phyloP scores from a whole-genome alignment of 2,797 vertebrate species.

The Dendrocincla tyrannina region DNA sequence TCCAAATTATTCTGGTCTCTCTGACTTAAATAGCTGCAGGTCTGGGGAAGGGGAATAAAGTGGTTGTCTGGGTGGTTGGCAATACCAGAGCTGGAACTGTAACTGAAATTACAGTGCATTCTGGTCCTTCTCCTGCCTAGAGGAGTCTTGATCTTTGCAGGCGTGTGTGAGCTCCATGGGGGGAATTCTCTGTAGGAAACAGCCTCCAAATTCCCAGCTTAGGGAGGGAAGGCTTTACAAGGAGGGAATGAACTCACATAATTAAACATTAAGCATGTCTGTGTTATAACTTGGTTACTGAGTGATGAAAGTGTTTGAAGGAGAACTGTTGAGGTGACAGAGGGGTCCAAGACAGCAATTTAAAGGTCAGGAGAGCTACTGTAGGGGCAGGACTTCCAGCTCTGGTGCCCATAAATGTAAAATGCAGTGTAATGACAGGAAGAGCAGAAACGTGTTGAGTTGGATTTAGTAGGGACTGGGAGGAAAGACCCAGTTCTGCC shows the following conservation, averaged over 20 bases:
- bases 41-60: neutral
- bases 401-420: fast-evolving
- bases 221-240: neutral
- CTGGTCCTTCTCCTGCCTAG: neutral
- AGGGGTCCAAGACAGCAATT: neutral
- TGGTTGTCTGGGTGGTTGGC: fast-evolving
- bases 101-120: neutral
- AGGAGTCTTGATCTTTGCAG: neutral
- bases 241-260: neutral
- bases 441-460: neutral
- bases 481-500: neutral
- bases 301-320: neutral
- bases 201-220: neutral
- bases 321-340: neutral
- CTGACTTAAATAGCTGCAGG: neutral
- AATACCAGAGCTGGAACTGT: neutral
- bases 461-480: neutral
- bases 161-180: neutral
- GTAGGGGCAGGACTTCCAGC: neutral
- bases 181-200: neutral
- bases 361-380: neutral
- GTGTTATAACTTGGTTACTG: neutral
- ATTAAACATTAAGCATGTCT: neutral
- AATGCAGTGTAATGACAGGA: neutral
- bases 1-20: no score